Conservation (phyloP, 2,888 invertebrate genomes). For the Odontocolon sp. region DNA sequence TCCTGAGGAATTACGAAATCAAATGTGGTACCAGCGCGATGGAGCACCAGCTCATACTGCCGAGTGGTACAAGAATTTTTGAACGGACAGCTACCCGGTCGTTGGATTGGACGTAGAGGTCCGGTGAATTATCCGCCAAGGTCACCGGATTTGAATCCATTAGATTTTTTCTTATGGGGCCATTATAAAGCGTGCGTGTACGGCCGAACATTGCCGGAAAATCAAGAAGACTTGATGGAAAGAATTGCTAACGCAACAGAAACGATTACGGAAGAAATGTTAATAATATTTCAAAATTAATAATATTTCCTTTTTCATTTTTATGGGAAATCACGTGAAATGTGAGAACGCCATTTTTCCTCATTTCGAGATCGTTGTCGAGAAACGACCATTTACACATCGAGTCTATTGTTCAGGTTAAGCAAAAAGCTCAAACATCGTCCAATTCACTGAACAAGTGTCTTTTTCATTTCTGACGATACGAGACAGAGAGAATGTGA, state of each 20-base stretch:
- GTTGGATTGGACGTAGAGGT: not conserved
- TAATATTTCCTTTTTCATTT: no score
- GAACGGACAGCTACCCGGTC: not conserved
- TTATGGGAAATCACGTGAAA: no score
- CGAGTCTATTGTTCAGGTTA: no score
- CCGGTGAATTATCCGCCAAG: not conserved
- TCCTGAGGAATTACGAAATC: not conserved
- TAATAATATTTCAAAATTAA: no score
- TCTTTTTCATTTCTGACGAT: no score
- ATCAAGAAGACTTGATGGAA: not conserved
- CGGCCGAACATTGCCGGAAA: not conserved
- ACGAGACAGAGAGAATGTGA: no score
- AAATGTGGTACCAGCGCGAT: conserved; percentile 42
- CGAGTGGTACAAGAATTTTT: not conserved
- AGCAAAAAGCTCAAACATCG: no score
- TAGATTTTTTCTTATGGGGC: not conserved
- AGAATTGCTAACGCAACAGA: not conserved
- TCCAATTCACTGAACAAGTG: no score
- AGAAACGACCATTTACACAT: no score
- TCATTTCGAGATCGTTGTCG: no score
- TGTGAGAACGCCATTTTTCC: no score
- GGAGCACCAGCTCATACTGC: conserved; percentile 18
- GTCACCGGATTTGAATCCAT: not conserved
- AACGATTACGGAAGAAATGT: not conserved
- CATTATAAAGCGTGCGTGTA: not conserved